A percentile compares a stretch with the other conserved stretches of the same genome.
Evolutionary conservation across 2,113 vertebrate genomes (phyloP).

Genomic region (Chinchilla lanigera): DNA sequence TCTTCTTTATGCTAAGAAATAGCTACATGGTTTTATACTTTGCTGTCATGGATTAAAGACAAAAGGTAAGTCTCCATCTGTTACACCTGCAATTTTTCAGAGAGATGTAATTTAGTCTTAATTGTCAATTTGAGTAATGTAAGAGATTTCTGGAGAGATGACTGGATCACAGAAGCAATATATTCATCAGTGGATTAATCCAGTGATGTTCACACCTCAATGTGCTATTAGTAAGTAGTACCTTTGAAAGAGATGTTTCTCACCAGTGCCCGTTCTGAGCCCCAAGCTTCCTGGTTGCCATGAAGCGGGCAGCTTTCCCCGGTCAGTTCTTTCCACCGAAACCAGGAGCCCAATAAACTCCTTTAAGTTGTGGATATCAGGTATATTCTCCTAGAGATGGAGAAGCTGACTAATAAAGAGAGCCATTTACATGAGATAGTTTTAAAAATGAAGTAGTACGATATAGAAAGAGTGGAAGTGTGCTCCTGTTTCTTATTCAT

Average conservation of each 20-base stretch:
- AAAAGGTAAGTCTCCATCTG: not conserved
- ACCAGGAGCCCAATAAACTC: not conserved
- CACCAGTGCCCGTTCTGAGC: not conserved
- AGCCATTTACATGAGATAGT: not conserved
- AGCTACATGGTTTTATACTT: not conserved
- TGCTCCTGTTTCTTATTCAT: not conserved
- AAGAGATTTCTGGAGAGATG: not conserved
- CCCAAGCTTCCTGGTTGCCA: not conserved
- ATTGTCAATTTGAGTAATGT: not conserved
- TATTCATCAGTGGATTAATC: not conserved
- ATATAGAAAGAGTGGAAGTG: not conserved
- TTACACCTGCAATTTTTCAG: not conserved
- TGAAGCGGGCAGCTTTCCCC: not conserved
- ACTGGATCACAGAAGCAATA: not conserved
- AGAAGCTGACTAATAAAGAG: not conserved
- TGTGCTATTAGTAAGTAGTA: not conserved
- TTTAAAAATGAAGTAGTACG: not conserved
- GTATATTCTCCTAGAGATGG: not conserved
- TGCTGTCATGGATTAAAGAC: not conserved
- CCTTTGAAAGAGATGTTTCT: not conserved
- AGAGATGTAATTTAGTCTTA: not conserved
- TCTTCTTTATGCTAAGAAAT: slow-evolving; percentile 1
- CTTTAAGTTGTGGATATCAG: not conserved
- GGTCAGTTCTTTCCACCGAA: not conserved
- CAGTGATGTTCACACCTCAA: not conserved